These are phyloP conservation scores for Apogon hyalosoma DNA, from an alignment of 2,797 vertebrate genomes.

Conservation along the genomic window DNA sequence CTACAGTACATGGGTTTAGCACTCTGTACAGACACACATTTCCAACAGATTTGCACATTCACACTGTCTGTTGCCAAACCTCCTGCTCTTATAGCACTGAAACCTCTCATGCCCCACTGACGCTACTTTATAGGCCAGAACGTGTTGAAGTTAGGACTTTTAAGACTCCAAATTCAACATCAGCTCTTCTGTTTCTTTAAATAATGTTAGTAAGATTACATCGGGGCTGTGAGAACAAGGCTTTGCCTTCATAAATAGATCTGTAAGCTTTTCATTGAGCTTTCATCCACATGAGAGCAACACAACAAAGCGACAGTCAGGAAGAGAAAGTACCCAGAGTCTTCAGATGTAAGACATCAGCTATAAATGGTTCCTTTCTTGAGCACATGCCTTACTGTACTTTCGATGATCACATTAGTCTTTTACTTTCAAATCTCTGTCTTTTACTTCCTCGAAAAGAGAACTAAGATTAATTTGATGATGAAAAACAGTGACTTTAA, in stretches of 20 bases:
- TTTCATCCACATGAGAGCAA: conserved; percentile 22
- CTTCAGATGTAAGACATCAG: conserved; percentile 18
- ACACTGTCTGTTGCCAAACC: conserved; percentile 39
- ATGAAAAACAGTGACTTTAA: conserved; percentile 1
- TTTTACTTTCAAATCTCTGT: conserved; percentile 30
- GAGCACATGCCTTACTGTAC: conserved; percentile 23
- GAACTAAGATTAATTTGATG: neutral
- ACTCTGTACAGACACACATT: conserved; percentile 37
- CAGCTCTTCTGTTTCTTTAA: conserved; percentile 8
- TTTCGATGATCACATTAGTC: conserved; percentile 34
- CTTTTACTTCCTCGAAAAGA: conserved; percentile 29
- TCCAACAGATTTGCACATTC: conserved; percentile 45
- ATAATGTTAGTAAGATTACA: conserved; percentile 11
- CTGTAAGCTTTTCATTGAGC: conserved; percentile 22
- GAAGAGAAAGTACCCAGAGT: conserved; percentile 1
- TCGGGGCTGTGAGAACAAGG: conserved; percentile 21
- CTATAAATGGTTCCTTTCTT: conserved; percentile 28
- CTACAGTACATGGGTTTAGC: conserved; percentile 53
- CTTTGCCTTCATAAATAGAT: conserved; percentile 10
- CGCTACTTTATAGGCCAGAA: conserved; percentile 64
- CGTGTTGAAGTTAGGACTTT: conserved; percentile 49
- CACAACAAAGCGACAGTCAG: conserved; percentile 9
- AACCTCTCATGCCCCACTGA: conserved; percentile 44
- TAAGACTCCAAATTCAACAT: conserved; percentile 38
- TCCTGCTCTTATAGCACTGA: conserved; percentile 38